Evolutionary conservation across 2,797 vertebrate genomes (phyloP).

Genomic region (Catostomus latipinnis): DNA sequence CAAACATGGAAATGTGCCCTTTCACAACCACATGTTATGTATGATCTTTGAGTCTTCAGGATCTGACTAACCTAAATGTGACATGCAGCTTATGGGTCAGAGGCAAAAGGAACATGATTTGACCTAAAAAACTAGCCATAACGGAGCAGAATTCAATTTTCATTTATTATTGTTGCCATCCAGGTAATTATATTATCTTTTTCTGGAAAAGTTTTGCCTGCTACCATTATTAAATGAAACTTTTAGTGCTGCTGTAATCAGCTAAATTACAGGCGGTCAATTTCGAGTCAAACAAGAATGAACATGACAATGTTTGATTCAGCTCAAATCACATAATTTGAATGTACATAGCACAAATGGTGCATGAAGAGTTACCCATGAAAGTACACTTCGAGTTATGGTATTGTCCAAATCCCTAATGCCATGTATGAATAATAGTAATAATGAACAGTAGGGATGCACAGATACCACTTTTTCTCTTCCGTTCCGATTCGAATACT

Average conservation of each 20-base stretch:
- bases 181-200: background rate
- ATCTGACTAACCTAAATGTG: background rate
- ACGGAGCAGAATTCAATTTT: background rate
- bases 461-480: too few relatives aligned
- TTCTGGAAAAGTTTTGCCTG: background rate
- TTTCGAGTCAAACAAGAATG: too few relatives aligned
- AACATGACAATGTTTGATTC: background rate
- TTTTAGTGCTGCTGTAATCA: background rate
- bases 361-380: too few relatives aligned
- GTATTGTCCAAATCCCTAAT: too few relatives aligned
- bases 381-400: too few relatives aligned
- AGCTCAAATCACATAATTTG: too few relatives aligned
- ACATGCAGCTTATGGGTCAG: background rate
- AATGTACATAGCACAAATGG: too few relatives aligned
- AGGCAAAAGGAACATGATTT: background rate
- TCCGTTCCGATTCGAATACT: too few relatives aligned
- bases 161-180: background rate
- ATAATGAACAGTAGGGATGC: too few relatives aligned
- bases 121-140: background rate
- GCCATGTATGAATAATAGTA: too few relatives aligned
- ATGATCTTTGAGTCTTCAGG: background rate
- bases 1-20: constrained; percentile 25
- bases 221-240: background rate
- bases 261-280: background rate
- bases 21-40: background rate